Base-by-base conservation (phyloP, 2,888 invertebrate species). In the Drosophila testacea region DNA sequence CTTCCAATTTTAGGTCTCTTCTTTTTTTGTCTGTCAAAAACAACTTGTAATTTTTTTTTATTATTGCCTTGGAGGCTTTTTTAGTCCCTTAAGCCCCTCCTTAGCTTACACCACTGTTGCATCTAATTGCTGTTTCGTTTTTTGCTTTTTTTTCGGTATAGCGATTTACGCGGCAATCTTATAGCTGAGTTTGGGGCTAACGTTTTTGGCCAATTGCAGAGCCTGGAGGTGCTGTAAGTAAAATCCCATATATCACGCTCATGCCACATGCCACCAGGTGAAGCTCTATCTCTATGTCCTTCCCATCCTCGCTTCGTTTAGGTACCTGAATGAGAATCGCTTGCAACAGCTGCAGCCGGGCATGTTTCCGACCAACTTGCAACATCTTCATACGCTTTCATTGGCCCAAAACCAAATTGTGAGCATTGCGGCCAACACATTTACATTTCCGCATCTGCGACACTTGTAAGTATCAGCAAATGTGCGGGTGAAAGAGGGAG, bases 91-190 rank as follows among this genome's bases (percentile, higher is more conserved):
- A 2, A 32, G 2, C 2, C 22, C 32, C 32, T 6, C 32, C 7
- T 32, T 32, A 32, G 32, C 32, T 32, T 32, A 32, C 32, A 9
- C 32, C 41, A 54, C 30, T 32, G 16, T 16, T 9, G 1, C 16
- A 41, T 41, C 7, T 42, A 55, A 55, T 42, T 55, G 54, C 6
- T 44, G 44, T 10, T 48, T n/a, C 22, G 22, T 2, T n/a, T 10
- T 6, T 6, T 27, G 6, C 6, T 16, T n/a, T 1, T 9, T 34
- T 30, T 61, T 11, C 13, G 34, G 6, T 36, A 44, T 42, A 94
- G 94, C 51, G 94, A 94, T 83, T 87, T 94, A 42, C 91, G 94
- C 1, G 91, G 92, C 61, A 94, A 94, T 89, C 91, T 88, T 41
- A 90, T 94, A 46, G 84, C 83, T 28, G 87, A 91, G 54, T 91